These are phyloP conservation scores for Loris lydekkerianus DNA, from an alignment of 2,797 vertebrate species.

Conservation along the genomic window DNA sequence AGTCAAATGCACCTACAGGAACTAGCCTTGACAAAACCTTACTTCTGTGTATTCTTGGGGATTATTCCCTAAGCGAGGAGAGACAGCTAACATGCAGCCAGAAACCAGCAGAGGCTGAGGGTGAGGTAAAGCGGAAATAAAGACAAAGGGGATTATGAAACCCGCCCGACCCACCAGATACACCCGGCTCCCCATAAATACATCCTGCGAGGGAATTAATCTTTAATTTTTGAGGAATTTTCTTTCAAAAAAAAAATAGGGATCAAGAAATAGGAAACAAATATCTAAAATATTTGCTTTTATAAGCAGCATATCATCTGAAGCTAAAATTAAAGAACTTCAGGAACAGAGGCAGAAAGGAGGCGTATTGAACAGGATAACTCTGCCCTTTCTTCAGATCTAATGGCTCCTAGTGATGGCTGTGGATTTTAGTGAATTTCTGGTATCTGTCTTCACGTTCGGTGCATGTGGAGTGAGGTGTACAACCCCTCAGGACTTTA, in stretches of 20 bases:
- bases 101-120: not conserved
- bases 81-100: not conserved
- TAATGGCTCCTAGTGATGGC: not conserved
- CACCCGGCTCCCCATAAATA: not conserved
- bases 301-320: not conserved
- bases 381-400: not conserved
- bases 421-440: not conserved
- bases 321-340: not conserved
- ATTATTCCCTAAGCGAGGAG: not conserved
- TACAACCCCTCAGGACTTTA: not conserved
- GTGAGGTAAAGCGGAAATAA: not conserved
- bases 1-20: not conserved
- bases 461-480: no score
- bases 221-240: constrained; percentile 19
- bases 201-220: not conserved
- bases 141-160: not conserved
- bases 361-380: not conserved
- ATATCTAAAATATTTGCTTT: not conserved
- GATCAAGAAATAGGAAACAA: not conserved
- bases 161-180: not conserved
- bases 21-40: not conserved
- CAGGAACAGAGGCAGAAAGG: not conserved
- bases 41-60: not conserved
- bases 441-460: not conserved
- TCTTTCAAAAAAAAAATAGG: not conserved